A percentile compares a stretch with the other conserved stretches of the same genome.
Evolutionary conservation across 2,113 vertebrate species (phyloP).

Genomic region (Peromyscus polionotus): DNA sequence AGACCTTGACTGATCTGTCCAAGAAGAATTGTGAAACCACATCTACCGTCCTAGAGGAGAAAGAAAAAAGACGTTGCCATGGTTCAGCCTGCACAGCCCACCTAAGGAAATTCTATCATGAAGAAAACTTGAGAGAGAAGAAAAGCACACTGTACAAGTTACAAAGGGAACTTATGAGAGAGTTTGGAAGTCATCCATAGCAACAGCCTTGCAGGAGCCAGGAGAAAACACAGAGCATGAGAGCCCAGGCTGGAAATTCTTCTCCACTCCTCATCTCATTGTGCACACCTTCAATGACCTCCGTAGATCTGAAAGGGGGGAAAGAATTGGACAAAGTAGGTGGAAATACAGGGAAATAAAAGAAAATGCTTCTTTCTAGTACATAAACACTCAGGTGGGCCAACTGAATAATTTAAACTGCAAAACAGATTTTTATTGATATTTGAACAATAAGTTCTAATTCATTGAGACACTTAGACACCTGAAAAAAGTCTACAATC

Average conservation of each 20-base stretch:
- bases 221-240: background rate
- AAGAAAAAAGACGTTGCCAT: background rate
- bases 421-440: background rate
- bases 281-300: background rate
- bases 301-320: background rate
- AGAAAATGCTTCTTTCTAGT: background rate
- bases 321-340: background rate
- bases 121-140: background rate
- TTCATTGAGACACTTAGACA: background rate
- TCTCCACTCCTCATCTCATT: background rate
- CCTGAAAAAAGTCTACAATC: conserved; percentile 41
- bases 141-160: background rate
- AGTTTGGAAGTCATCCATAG: background rate
- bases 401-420: background rate
- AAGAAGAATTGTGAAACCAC: background rate
- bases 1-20: background rate
- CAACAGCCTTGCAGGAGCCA: background rate
- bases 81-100: background rate
- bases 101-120: background rate
- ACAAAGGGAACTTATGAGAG: background rate
- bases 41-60: background rate
- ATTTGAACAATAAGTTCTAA: background rate
- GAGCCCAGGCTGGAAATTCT: too few relatives aligned
- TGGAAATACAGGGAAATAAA: background rate
- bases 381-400: background rate